Evolutionary conservation across 2,888 invertebrate species (phyloP).

Genomic region (Noctua janthe): DNA sequence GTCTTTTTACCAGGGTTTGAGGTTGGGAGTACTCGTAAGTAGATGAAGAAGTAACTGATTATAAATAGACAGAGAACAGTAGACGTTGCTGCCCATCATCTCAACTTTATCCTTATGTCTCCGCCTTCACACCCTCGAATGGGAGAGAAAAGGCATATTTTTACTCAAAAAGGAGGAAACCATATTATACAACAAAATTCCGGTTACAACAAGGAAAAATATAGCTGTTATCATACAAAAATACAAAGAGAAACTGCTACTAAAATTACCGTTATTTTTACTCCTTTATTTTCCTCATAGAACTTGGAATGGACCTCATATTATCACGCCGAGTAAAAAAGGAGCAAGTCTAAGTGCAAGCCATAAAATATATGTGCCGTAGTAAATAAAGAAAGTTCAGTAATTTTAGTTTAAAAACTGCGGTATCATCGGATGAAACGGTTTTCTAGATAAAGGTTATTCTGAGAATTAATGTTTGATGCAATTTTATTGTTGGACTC

Average conservation of each 20-base stretch:
- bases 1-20: not conserved
- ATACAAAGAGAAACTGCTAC: conserved; percentile 20
- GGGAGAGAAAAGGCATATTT: conserved; percentile 6
- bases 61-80: not conserved
- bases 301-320: conserved; percentile 42
- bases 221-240: conserved; percentile 39
- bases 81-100: not conserved
- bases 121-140: not conserved
- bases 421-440: conserved; percentile 57
- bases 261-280: conserved; percentile 24
- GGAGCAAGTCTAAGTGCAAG: conserved; percentile 19
- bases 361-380: conserved; percentile 60
- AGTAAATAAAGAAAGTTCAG: conserved; percentile 59
- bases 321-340: conserved; percentile 48
- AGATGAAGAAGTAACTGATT: not conserved
- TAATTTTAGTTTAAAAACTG: conserved; percentile 65
- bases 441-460: conserved; percentile 55
- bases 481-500: conserved; percentile 44
- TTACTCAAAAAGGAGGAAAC: not conserved
- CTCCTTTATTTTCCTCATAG: conserved; percentile 34
- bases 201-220: conserved; percentile 36
- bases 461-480: conserved; percentile 48
- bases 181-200: conserved; percentile 16
- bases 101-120: not conserved
- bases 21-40: not conserved